Evolutionary conservation across 1,140 invertebrate species (phyloP), one percentile per base, ranked within the genome.

Genomic region (Gonatopus flavifemur): DNA sequence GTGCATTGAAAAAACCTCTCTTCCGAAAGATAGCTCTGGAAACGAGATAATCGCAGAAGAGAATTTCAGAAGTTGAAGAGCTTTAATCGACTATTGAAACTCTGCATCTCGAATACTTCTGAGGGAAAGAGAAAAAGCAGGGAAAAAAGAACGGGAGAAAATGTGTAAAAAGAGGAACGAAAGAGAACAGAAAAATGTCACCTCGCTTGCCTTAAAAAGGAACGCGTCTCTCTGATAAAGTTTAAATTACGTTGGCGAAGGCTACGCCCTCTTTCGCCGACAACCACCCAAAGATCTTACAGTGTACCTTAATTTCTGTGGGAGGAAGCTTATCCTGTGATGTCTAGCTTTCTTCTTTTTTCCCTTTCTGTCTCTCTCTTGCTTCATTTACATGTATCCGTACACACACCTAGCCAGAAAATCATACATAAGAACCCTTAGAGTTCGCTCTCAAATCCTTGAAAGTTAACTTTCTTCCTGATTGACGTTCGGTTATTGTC

Each of bases 401-500:
- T 37, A 46, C 38, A 28, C 22, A 36, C 36, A 46, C n/a, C 21
- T 10, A 28, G 25, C 32, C 22, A 18, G 44, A 25, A 2, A 36
- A 24, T 40, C 18, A 25, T 36, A 16, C 8, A 19, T 28, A 18
- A 38, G 31, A 37, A 16, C 15, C 35, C 32, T 33, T 8, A 22
- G 33, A 37, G 20, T n/a, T n/a, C n/a, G n/a, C n/a, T n/a, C n/a
- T 36, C 45, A 54, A 60, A 61, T 61, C 53, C 38, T 38, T 45
- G 52, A 37, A 60, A 72, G 59, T 72, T 66, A 70, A 74, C 66
- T 74, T 73, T 67, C 45, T 61, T 66, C 62, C 59, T 74, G 74
- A 75, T 74, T 75, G 74, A 75, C 72, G 68, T 70, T 70, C 62
- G 70, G 71, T 68, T 72, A 74, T 75, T 71, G 69, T 73, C 66